These are phyloP conservation scores for Exaiptasia diaphana DNA, from an alignment of 64 coral and sea anemone genomes.

Conservation along the genomic window DNA sequence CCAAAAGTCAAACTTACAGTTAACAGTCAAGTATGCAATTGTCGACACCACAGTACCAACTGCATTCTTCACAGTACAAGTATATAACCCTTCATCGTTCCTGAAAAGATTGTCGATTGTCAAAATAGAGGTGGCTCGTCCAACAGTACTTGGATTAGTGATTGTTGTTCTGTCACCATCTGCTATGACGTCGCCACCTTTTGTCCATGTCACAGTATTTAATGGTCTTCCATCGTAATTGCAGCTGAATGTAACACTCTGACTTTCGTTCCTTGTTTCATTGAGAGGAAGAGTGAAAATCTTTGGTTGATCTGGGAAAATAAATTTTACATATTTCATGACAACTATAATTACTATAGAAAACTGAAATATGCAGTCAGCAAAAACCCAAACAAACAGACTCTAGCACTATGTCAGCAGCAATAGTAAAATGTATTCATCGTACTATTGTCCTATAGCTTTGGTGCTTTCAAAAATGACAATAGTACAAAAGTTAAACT, in stretches of 20 bases:
- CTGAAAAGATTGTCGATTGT: not conserved
- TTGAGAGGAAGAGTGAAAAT: not conserved
- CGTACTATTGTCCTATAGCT: not conserved
- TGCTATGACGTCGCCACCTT: not conserved
- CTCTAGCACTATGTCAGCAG: not conserved
- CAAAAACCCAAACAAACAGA: not conserved
- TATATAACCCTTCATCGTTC: not conserved
- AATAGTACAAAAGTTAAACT: not conserved
- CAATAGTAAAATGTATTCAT: not conserved
- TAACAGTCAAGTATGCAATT: no score
- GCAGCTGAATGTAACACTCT: conserved; percentile 14
- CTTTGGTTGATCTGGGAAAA: no score
- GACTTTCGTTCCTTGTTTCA: not conserved
- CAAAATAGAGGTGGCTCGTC: not conserved
- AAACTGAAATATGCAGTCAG: not conserved
- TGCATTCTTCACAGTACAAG: not conserved
- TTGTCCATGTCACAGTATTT: not conserved
- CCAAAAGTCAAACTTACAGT: no score
- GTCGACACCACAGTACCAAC: not conserved
- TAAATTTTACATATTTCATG: no score
- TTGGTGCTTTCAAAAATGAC: not conserved
- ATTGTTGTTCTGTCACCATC: not conserved
- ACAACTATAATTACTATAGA: not conserved
- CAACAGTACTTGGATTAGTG: no score
- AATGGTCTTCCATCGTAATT: not conserved